Conservation (phyloP, 1,140 invertebrate species). For the Tetramorium alpestre region DNA sequence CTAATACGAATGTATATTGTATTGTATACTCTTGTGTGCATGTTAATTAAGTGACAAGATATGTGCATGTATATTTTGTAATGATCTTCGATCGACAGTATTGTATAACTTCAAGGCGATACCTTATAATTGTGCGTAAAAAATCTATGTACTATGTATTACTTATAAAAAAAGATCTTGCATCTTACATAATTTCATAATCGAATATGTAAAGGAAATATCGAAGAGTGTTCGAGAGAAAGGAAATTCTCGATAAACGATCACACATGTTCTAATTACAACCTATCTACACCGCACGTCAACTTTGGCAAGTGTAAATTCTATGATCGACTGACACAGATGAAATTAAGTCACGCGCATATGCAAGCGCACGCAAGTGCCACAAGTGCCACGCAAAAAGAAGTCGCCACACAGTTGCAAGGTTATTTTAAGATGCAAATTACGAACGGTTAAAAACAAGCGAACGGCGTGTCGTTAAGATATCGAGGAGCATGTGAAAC, state of each 20-base stretch:
- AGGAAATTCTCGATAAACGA: not conserved
- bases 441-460: conserved; percentile 48
- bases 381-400: conserved; percentile 29
- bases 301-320: conserved; percentile 19
- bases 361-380: conserved; percentile 13
- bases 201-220: not conserved
- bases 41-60: not conserved
- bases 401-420: conserved; percentile 37
- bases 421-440: conserved; percentile 49
- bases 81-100: not conserved
- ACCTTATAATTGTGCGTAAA: not conserved
- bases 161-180: not conserved
- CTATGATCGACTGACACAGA: conserved; percentile 8
- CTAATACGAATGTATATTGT: no score
- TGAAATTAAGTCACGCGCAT: not conserved
- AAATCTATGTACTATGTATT: not conserved
- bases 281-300: not conserved
- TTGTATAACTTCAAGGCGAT: conserved; percentile 9
- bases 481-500: conserved; percentile 19
- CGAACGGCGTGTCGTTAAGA: not conserved
- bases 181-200: not conserved
- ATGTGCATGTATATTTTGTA: not conserved
- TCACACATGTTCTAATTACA: not conserved
- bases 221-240: not conserved
- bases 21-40: no score